Evolutionary conservation across 2,888 invertebrate genomes (phyloP).

Genomic region (Harpalus rufipes): DNA sequence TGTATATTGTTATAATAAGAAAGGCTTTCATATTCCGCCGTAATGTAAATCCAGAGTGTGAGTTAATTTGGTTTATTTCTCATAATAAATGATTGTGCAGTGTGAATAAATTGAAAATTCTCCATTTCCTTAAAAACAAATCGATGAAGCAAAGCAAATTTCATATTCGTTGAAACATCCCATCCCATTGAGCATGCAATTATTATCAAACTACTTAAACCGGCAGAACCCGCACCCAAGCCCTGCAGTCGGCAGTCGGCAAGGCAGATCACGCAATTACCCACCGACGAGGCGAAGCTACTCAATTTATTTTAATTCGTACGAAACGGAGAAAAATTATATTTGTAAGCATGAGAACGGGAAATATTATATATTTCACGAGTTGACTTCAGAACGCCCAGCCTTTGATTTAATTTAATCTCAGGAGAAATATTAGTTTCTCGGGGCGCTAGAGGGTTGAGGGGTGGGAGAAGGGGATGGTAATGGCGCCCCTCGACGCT

Average conservation of each 20-base stretch:
- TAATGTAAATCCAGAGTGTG: not conserved
- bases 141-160: constrained; percentile 31
- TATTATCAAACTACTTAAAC: constrained; percentile 49
- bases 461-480: constrained; percentile 31
- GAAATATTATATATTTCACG: constrained; percentile 74
- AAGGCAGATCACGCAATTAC: constrained; percentile 54
- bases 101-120: constrained; percentile 44
- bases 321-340: constrained; percentile 76
- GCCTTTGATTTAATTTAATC: constrained; percentile 78
- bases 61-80: constrained; percentile 20
- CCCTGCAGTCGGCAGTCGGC: constrained; percentile 2
- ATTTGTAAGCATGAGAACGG: constrained; percentile 73
- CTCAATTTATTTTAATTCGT: constrained; percentile 77
- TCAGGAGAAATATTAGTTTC: constrained; percentile 77
- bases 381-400: constrained; percentile 67
- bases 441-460: constrained; percentile 32
- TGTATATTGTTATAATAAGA: no score
- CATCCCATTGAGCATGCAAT: constrained; percentile 18
- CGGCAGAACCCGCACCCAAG: not conserved
- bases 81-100: constrained; percentile 26
- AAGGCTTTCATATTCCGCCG: not conserved
- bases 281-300: constrained; percentile 71
- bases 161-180: constrained; percentile 23
- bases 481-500: constrained; percentile 51
- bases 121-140: constrained; percentile 40